Percentiles rank a stretch among this genome's conserved stretches.
phyloP scores from a whole-genome alignment of 2,888 invertebrate genomes.

The Ceraclea dissimilis region DNA sequence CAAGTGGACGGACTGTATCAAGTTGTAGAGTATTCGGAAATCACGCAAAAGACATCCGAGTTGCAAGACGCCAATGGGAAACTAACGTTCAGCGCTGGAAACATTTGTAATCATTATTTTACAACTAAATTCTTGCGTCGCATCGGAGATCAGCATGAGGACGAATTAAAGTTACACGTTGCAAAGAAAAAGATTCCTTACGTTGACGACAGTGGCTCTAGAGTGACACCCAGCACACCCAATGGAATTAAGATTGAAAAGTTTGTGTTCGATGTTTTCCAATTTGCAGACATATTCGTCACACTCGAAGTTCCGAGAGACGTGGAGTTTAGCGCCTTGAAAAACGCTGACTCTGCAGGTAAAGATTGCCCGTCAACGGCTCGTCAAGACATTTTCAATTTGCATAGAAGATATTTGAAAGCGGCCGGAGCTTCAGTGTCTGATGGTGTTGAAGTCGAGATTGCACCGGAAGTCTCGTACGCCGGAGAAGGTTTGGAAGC shows the following conservation, averaged over 20 bases:
- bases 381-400: constrained; percentile 62
- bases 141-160: constrained; percentile 64
- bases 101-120: constrained; percentile 98
- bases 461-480: constrained; percentile 86
- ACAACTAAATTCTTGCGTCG: constrained; percentile 74
- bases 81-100: constrained; percentile 88
- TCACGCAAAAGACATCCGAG: constrained; percentile 81
- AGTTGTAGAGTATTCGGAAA: constrained; percentile 96
- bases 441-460: constrained; percentile 68
- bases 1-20: constrained; percentile 84
- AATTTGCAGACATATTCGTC: constrained; percentile 83
- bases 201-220: constrained; percentile 62
- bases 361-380: constrained; percentile 91
- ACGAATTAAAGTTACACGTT: constrained; percentile 79
- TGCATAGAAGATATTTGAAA: constrained; percentile 74
- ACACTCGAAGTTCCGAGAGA: constrained; percentile 88
- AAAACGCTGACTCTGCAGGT: constrained; percentile 81
- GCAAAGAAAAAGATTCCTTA: constrained; percentile 97
- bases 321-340: constrained; percentile 94
- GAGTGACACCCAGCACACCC: constrained; percentile 67
- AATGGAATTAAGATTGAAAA: constrained; percentile 99
- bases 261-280: constrained; percentile 98
- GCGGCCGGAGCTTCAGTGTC: constrained; percentile 72
- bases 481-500: constrained; percentile 77
- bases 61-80: constrained; percentile 62